These are phyloP conservation scores for Liolophura sinensis DNA, from an alignment of 1,140 invertebrate genomes.

Conservation along the genomic window DNA sequence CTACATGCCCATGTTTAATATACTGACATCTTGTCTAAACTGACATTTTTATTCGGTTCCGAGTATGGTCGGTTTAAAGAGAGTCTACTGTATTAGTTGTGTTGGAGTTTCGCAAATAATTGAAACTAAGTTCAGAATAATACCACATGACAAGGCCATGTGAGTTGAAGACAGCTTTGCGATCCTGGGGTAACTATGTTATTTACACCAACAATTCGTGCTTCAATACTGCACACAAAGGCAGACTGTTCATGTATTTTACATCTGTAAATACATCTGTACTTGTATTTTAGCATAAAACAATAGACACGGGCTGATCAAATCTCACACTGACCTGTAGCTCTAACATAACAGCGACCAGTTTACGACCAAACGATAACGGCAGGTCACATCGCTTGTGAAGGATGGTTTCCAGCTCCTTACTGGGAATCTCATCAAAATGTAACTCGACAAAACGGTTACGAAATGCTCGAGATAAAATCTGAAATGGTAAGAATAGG, in stretches of 20 bases:
- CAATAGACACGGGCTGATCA: constrained; percentile 3
- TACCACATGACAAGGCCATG: neutral
- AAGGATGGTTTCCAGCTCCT: constrained; percentile 88
- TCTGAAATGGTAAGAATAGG: constrained; percentile 42
- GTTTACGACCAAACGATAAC: constrained; percentile 83
- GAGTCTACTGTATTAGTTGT: too few species aligned
- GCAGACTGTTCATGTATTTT: neutral
- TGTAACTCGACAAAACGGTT: constrained; percentile 98
- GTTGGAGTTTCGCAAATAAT: too few species aligned
- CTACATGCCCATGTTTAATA: too few species aligned
- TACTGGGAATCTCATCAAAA: constrained; percentile 91
- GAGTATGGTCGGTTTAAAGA: too few species aligned
- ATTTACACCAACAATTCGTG: neutral
- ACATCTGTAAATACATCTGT: neutral
- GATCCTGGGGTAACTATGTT: too few species aligned
- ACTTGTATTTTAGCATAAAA: neutral
- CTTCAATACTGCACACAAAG: neutral
- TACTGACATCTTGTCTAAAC: too few species aligned
- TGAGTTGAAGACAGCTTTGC: too few species aligned
- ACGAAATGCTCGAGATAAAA: constrained; percentile 92
- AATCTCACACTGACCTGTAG: constrained; percentile 66
- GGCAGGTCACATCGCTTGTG: constrained; percentile 88
- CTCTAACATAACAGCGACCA: constrained; percentile 91
- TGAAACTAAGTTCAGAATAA: neutral
- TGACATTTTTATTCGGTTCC: too few species aligned